A percentile compares a stretch with the other conserved stretches of the same genome.
Conservation (phyloP, 1,140 invertebrate species). For the Eueides isabella region DNA sequence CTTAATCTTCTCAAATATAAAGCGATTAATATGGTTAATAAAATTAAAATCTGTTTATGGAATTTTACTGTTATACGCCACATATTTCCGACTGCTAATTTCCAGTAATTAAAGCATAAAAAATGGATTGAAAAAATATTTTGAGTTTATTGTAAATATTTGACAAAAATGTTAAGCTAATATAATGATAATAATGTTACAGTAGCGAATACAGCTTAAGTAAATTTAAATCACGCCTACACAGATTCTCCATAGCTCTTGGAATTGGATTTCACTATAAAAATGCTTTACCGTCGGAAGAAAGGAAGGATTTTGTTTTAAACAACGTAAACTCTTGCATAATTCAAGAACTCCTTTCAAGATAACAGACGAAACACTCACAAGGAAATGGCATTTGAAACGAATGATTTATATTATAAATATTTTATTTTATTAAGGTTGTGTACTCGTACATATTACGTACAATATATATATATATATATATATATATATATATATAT, state of each 20-base stretch:
- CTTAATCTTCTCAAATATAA: too few species aligned
- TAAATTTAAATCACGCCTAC: constrained; percentile 5
- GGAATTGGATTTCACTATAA: constrained; percentile 31
- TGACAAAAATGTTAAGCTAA: too few species aligned
- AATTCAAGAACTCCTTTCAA: constrained; percentile 33
- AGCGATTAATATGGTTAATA: too few species aligned
- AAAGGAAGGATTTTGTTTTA: constrained; percentile 31
- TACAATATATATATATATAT: background rate
- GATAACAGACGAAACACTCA: constrained; percentile 35
- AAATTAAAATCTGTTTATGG: too few species aligned
- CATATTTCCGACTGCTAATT: too few species aligned
- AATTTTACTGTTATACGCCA: too few species aligned
- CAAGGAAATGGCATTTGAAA: constrained; percentile 28
- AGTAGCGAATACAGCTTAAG: background rate
- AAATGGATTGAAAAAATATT: too few species aligned
- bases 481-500: background rate
- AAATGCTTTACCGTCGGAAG: constrained; percentile 25
- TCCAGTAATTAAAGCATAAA: too few species aligned
- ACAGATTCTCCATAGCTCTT: constrained; percentile 16
- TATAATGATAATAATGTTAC: background rate
- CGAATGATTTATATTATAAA: constrained; percentile 16
- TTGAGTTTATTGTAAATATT: too few species aligned
- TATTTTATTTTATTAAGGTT: background rate
- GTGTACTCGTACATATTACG: background rate
- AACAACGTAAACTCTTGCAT: constrained; percentile 36